Conservation (phyloP, 92 coral and sea anemone genomes). For the Metridium senile region DNA sequence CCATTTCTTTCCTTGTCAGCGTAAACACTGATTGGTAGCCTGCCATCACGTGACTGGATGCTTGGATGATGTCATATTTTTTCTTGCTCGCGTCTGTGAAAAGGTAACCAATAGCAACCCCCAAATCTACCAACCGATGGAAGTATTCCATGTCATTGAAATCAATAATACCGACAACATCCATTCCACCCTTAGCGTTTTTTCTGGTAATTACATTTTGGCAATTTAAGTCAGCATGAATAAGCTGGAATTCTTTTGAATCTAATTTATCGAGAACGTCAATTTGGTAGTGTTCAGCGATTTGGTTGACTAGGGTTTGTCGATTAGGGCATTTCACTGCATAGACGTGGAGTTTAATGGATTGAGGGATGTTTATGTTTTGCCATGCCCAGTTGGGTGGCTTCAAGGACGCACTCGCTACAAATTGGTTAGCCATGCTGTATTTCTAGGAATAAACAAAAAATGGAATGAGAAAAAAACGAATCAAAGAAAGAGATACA, state of each 20-base stretch:
- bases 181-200: neutral
- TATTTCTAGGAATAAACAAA: neutral
- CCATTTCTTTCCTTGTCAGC: constrained; percentile 30
- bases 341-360: neutral
- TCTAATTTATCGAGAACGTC: neutral
- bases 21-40: constrained; percentile 56
- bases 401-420: neutral
- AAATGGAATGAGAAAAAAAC: neutral
- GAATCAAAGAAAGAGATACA: neutral
- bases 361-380: neutral
- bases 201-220: neutral
- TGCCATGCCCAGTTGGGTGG: neutral
- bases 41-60: constrained; percentile 37
- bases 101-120: neutral
- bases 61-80: constrained; percentile 5
- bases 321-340: neutral
- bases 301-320: neutral
- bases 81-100: neutral
- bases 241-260: neutral
- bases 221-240: neutral
- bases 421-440: neutral
- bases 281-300: neutral
- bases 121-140: neutral
- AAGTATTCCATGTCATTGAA: neutral
- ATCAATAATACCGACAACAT: neutral